Base-by-base conservation (phyloP, 2,113 vertebrate genomes). In the Scomber japonicus region DNA sequence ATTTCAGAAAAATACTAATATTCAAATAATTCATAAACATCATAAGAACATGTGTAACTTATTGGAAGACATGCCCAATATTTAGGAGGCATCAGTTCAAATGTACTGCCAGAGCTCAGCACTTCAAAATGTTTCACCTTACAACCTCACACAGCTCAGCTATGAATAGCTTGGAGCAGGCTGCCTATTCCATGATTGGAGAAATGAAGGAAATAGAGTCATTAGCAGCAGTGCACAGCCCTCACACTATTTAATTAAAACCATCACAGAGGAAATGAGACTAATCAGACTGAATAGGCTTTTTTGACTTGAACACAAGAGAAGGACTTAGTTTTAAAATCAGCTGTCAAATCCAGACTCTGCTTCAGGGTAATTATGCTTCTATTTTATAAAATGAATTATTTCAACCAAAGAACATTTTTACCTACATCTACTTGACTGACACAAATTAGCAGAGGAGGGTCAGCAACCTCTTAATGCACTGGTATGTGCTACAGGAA, bases 101-200 rank as follows among this genome's bases (percentile, higher is more conserved):
- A 45, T 21, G 49, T 27, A 67, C 45, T 62, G 53, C 50, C 74
- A 66, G 62, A 81, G 73, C 81, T 88, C 83, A 87, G 90, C 77
- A 80, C 80, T 75, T 81, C 24, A 84, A 65, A 65, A 51, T 57
- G 86, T 81, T 86, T 91, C 81, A 80, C 71, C 86, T 90, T 85
- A 89, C 82, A 76, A 64, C 64, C 62, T 71, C 56, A 65, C 45
- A 27, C 63, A 80, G 78, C 75, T 78, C 71, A 15, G 75, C 87
- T 92, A 91, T 88, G 85, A 90, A 90, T 92, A 91, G 85, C 78
- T 71, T 30, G 11, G 13, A 75, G 59, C 66, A 48, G 31, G 35
- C 76, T 44, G 61, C n/a, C 30, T 48, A 17, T 21, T 64, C 81
- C 68, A 62, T 19, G 51, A 75, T 55, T 21, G 57, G 72, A 82